phyloP scores from a whole-genome alignment of 2,797 vertebrate genomes.

The Danio albolineatus region DNA sequence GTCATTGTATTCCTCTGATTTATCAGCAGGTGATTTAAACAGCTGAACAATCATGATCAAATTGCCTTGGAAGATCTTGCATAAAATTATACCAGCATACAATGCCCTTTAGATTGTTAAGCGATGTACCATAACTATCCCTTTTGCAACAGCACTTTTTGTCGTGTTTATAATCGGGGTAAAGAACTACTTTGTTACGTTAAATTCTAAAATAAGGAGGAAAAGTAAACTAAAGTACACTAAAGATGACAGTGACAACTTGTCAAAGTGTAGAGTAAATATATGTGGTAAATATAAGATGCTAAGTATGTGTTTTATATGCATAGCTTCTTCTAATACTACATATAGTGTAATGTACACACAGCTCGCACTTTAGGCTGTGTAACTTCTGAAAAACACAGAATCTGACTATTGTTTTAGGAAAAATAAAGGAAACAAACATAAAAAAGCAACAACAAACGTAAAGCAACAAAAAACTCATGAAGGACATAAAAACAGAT shows the following conservation, averaged over 20 bases:
- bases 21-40: neutral
- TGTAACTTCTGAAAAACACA: no score
- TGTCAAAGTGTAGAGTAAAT: neutral
- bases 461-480: no score
- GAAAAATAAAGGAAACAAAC: no score
- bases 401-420: no score
- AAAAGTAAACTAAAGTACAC: neutral
- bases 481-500: no score
- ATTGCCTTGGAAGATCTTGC: neutral
- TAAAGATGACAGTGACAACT: neutral
- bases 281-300: neutral
- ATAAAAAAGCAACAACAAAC: no score
- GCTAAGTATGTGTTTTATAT: no score
- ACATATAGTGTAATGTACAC: no score
- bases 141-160: neutral
- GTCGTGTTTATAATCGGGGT: neutral
- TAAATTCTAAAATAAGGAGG: neutral
- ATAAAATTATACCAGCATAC: neutral
- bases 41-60: neutral
- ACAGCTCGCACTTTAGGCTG: no score
- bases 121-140: neutral
- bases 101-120: neutral
- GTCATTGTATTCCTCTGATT: neutral
- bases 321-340: no score
- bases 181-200: neutral